These are phyloP conservation scores for Elgaria multicarinata DNA, from an alignment of 2,113 vertebrate species.

Conservation along the genomic window DNA sequence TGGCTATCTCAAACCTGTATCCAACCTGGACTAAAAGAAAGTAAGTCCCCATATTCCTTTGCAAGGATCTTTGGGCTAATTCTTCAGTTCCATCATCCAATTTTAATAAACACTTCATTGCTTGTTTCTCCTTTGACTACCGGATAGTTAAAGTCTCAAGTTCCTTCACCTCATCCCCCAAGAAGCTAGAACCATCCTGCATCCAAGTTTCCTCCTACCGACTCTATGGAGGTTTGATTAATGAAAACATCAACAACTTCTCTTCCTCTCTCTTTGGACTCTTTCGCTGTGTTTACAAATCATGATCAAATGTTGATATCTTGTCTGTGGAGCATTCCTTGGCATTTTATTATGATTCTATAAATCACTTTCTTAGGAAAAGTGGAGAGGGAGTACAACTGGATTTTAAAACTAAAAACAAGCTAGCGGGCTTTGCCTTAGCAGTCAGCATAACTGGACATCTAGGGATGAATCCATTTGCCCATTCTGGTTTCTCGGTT, in stretches of 20 bases:
- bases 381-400: background rate
- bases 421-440: background rate
- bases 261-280: conserved; percentile 52
- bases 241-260: conserved; percentile 53
- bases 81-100: background rate
- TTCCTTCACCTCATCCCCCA: too few species aligned
- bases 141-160: background rate
- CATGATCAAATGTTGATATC: conserved; percentile 41
- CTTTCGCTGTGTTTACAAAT: conserved; percentile 65
- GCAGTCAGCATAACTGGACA: background rate
- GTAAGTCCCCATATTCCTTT: background rate
- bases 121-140: background rate
- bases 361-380: conserved; percentile 47
- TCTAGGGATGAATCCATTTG: too few species aligned
- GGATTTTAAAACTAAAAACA: conserved; percentile 23
- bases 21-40: background rate
- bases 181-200: background rate
- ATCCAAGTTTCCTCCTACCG: conserved; percentile 31
- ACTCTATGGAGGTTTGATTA: conserved; percentile 38
- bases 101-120: background rate
- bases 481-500: too few species aligned
- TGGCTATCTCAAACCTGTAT: background rate
- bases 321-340: conserved; percentile 57
- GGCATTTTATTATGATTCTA: conserved; percentile 60
- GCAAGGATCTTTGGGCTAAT: background rate